Percentiles rank a stretch among this genome's conserved stretches.
Conservation (phyloP, 2,113 vertebrate genomes). For the Seriola rivoliana region DNA sequence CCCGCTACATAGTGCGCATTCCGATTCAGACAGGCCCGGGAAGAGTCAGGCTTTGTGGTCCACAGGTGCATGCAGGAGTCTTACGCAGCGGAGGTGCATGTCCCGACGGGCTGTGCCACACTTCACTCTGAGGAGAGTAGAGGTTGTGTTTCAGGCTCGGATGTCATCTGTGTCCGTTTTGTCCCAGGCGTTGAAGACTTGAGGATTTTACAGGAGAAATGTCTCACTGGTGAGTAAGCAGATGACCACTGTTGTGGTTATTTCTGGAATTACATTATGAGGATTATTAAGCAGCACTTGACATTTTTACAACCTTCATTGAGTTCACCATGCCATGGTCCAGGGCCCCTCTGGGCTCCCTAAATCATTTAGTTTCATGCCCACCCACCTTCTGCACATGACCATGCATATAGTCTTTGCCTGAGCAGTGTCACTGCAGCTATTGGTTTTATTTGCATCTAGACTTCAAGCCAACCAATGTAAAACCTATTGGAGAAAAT, state of each 20-base stretch:
- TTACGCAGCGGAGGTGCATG: conserved; percentile 19
- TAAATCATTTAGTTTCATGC: background rate
- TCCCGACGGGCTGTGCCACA: conserved; percentile 24
- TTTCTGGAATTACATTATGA: conserved; percentile 3
- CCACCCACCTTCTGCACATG: background rate
- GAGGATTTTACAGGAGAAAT: background rate
- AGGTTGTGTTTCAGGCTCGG: conserved; percentile 22
- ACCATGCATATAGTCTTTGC: background rate
- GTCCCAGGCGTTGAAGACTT: conserved; percentile 11
- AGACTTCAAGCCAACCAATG: background rate
- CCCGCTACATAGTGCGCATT: conserved; percentile 47
- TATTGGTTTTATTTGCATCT: background rate
- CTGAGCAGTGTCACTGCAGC: conserved; percentile 3
- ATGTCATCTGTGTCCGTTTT: conserved; percentile 8
- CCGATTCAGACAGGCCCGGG: conserved; percentile 46
- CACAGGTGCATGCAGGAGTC: conserved; percentile 63
- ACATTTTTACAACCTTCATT: background rate
- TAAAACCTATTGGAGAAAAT: background rate
- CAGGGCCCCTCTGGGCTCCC: background rate
- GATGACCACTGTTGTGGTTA: background rate
- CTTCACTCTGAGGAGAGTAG: conserved; percentile 6
- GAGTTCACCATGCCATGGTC: background rate
- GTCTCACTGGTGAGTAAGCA: conserved; percentile 35
- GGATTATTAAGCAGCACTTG: background rate
- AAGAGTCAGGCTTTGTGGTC: conserved; percentile 46